Percentiles rank a stretch among this genome's conserved stretches.
Evolutionary conservation across 1,140 invertebrate species (phyloP).

Genomic region (Leptinotarsa undecemlineata): DNA sequence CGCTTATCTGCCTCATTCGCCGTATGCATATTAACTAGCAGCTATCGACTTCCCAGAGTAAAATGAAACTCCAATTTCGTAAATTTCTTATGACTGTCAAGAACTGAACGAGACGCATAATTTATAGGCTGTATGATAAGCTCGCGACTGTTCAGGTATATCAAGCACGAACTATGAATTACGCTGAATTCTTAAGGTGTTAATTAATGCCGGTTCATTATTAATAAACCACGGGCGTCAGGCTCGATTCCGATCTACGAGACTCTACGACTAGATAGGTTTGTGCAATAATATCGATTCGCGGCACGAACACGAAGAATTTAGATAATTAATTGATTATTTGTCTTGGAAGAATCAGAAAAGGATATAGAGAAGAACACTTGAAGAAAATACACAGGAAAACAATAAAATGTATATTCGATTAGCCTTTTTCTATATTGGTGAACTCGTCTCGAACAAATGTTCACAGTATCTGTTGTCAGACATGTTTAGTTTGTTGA

Average conservation of each 20-base stretch:
- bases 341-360: too few species aligned
- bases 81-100: conserved; percentile 14
- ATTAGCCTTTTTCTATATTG: too few species aligned
- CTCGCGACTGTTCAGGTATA: conserved; percentile 5
- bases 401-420: too few species aligned
- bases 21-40: conserved; percentile 16
- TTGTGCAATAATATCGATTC: background rate
- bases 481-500: too few species aligned
- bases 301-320: too few species aligned
- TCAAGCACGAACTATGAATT: conserved; percentile 19
- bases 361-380: too few species aligned
- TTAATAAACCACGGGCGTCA: conserved; percentile 3
- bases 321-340: too few species aligned
- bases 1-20: background rate
- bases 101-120: background rate
- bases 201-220: conserved; percentile 4
- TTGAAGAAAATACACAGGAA: too few species aligned
- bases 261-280: background rate
- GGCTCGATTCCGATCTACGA: background rate
- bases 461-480: too few species aligned
- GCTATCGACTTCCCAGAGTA: conserved; percentile 4
- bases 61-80: conserved; percentile 15
- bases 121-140: conserved; percentile 13
- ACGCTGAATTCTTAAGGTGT: conserved; percentile 15
- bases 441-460: too few species aligned